phyloP scores from a whole-genome alignment of 2,113 vertebrate genomes.

The Campylomormyrus numenius region DNA sequence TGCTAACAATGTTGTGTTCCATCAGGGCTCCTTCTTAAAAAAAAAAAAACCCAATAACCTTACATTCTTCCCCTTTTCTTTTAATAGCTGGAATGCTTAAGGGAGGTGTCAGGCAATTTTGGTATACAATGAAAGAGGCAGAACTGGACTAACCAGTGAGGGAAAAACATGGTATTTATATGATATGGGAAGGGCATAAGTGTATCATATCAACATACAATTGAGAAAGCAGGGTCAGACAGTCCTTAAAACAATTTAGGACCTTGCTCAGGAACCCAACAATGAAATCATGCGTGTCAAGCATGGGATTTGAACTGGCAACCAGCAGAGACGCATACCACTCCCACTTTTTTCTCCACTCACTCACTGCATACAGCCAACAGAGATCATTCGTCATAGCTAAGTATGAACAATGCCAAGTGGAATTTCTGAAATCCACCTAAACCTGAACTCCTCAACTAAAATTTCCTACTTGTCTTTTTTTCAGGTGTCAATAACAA shows the following conservation, averaged over 20 bases:
- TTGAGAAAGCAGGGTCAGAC: neutral
- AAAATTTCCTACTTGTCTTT: neutral
- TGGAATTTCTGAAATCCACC: neutral
- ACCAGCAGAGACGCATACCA: neutral
- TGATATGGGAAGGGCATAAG: neutral
- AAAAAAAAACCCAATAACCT: neutral
- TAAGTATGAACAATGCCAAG: neutral
- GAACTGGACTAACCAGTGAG: constrained; percentile 45
- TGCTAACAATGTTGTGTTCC: neutral
- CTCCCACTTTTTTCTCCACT: neutral
- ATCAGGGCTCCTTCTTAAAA: neutral
- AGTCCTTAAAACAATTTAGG: neutral
- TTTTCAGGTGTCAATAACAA: neutral
- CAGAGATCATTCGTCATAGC: neutral
- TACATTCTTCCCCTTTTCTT: neutral
- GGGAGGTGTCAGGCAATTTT: neutral
- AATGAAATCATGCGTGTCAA: neutral
- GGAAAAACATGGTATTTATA: neutral
- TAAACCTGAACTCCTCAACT: neutral
- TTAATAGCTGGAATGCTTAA: neutral
- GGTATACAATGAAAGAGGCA: constrained; percentile 35
- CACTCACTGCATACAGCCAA: neutral
- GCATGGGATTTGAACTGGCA: neutral
- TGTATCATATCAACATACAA: neutral
- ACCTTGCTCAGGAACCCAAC: neutral